Evolutionary conservation across 2,888 invertebrate species (phyloP).

Genomic region (Liodrosophila aerea): DNA sequence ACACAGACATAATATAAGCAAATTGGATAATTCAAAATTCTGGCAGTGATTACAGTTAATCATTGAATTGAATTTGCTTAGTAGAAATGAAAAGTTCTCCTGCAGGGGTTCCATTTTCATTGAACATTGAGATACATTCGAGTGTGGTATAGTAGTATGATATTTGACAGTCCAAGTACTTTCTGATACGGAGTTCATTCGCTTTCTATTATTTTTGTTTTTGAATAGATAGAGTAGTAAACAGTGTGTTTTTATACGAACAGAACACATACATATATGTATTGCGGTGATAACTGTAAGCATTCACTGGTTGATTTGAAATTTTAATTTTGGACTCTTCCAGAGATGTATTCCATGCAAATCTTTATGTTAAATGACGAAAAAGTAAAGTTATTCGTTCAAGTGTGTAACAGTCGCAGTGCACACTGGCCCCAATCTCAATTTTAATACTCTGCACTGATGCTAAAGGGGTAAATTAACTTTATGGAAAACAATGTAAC

Average conservation of each 20-base stretch:
- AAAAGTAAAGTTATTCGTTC: too few species aligned
- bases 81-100: constrained; percentile 4
- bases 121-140: not conserved
- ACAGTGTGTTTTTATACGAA: constrained; percentile 18
- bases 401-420: not conserved
- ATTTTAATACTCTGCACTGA: not conserved
- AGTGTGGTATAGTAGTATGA: not conserved
- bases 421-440: not conserved
- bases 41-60: constrained; percentile 12
- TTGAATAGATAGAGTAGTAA: not conserved
- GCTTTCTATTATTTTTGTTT: constrained; percentile 1
- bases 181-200: constrained; percentile 1
- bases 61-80: constrained; percentile 11
- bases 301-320: constrained; percentile 10
- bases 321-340: constrained; percentile 11
- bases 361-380: not conserved
- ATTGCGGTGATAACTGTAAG: constrained; percentile 1
- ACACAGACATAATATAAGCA: not conserved
- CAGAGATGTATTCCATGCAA: constrained; percentile 5
- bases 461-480: too few species aligned
- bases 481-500: too few species aligned
- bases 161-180: not conserved
- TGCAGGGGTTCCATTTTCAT: constrained; percentile 4
- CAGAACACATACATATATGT: not conserved
- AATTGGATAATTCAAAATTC: not conserved